A percentile compares a stretch with the other conserved stretches of the same genome.
phyloP scores from a whole-genome alignment of 2,797 vertebrate genomes.

The Hypotaenidia philippensis region DNA sequence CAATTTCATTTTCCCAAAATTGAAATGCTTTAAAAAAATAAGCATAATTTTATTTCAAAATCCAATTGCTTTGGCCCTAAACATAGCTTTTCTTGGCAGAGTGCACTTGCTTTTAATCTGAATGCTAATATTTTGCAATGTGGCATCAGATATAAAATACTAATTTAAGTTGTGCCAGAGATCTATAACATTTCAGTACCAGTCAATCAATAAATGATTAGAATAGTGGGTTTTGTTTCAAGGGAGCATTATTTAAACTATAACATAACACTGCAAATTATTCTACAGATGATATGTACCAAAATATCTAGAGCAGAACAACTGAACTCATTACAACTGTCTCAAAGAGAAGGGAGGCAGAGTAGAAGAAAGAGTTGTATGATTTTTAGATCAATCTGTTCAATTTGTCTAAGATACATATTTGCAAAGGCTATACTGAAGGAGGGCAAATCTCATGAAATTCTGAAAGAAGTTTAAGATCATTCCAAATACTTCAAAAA shows the following conservation, averaged over 20 bases:
- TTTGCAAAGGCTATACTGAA: not conserved
- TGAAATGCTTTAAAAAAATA: conserved; percentile 66
- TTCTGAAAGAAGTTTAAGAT: not conserved
- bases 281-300: not conserved
- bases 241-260: not conserved
- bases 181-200: conserved; percentile 1
- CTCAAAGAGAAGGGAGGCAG: not conserved
- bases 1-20: conserved; percentile 66
- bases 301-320: not conserved
- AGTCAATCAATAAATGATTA: conserved; percentile 31
- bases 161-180: conserved; percentile 41
- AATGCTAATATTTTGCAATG: conserved; percentile 73
- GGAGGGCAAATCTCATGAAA: not conserved
- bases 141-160: conserved; percentile 54
- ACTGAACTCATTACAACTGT: not conserved
- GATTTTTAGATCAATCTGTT: not conserved
- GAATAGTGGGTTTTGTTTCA: not conserved
- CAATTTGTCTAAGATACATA: rapidly evolving
- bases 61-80: conserved; percentile 66
- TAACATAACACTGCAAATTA: conserved; percentile 29
- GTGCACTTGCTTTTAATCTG: conserved; percentile 66
- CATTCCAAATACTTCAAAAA: not conserved
- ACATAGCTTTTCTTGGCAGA: conserved; percentile 56
- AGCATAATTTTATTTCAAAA: conserved; percentile 66
- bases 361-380: not conserved